Evolutionary conservation across 2,888 invertebrate species (phyloP).

Genomic region (Temnothorax rugatulus): DNA sequence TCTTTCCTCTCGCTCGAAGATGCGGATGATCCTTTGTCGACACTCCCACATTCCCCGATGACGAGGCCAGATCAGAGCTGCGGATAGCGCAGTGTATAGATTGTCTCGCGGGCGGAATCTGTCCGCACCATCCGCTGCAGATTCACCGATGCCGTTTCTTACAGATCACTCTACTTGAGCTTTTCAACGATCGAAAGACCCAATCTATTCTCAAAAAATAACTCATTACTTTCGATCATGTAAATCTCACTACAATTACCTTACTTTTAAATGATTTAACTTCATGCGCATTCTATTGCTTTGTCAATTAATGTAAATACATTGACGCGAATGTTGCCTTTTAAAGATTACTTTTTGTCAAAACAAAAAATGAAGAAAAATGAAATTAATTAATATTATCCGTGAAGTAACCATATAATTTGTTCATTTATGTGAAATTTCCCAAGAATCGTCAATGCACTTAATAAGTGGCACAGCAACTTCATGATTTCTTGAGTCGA

Average conservation of each 20-base stretch:
- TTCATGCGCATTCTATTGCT: neutral
- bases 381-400: neutral
- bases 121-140: conserved; percentile 61
- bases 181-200: neutral
- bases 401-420: conserved; percentile 28
- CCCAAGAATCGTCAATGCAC: neutral
- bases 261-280: neutral
- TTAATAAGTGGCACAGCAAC: conserved; percentile 12
- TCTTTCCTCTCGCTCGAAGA: conserved; percentile 65
- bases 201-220: neutral
- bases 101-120: conserved; percentile 60
- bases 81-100: conserved; percentile 75
- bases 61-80: conserved; percentile 82
- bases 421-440: conserved; percentile 42
- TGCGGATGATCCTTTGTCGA: conserved; percentile 76
- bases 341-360: neutral
- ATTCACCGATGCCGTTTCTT: conserved; percentile 56
- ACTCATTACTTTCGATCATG: neutral
- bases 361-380: neutral
- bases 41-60: conserved; percentile 85
- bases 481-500: conserved; percentile 28
- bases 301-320: neutral
- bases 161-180: neutral
- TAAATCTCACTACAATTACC: neutral
- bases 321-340: neutral